Evolutionary conservation across 2,797 vertebrate species (phyloP).

Genomic region (Gymnopithys bicolor): DNA sequence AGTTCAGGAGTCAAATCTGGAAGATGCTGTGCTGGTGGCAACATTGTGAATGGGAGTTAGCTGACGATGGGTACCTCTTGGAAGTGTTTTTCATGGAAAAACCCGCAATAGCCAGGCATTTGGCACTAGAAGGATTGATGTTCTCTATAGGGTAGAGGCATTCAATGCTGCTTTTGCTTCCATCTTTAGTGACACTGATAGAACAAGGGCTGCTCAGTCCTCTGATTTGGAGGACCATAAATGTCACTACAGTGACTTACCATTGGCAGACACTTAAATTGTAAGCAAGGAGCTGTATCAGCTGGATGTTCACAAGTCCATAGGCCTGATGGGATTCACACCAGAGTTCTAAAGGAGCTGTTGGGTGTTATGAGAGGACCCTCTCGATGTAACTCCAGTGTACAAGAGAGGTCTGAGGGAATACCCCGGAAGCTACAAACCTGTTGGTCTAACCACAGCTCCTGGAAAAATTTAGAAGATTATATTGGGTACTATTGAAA

Average conservation of each 20-base stretch:
- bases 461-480: background rate
- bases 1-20: background rate
- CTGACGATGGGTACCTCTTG: background rate
- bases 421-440: background rate
- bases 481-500: background rate
- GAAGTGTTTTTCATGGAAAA: background rate
- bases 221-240: background rate
- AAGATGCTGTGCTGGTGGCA: background rate
- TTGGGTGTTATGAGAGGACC: background rate
- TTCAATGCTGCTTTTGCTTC: background rate
- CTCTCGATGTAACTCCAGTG: accelerated
- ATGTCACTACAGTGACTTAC: background rate
- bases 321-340: background rate
- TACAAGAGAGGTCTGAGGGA: background rate
- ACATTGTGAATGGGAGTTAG: background rate
- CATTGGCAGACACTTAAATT: background rate
- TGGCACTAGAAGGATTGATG: background rate
- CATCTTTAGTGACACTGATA: background rate
- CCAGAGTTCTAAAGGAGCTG: background rate
- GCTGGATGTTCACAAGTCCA: background rate
- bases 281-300: background rate
- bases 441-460: background rate
- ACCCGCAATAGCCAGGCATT: accelerated
- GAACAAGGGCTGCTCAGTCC: background rate
- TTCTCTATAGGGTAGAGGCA: background rate